A percentile compares a stretch with the other conserved stretches of the same genome.
Conservation (phyloP, 2,888 invertebrate genomes). For the Cheiracanthium punctorium region DNA sequence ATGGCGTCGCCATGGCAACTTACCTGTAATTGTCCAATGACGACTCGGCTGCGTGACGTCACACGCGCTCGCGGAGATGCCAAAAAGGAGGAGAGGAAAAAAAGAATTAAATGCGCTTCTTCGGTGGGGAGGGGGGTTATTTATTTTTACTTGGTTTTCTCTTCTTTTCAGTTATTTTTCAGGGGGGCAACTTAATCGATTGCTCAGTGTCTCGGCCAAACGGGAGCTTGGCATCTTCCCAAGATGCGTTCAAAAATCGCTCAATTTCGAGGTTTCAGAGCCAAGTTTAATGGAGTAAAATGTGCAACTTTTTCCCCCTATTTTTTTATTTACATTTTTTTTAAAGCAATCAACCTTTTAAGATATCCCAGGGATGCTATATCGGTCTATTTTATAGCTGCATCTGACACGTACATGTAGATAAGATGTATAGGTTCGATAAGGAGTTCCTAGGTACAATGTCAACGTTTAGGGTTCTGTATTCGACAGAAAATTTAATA, state of each 20-base stretch:
- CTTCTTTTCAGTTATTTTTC: slow-evolving; percentile 31
- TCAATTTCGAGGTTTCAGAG: slow-evolving; percentile 3
- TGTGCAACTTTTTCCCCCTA: neutral
- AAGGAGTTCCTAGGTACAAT: no score
- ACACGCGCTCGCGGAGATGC: slow-evolving; percentile 43
- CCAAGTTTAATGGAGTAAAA: neutral
- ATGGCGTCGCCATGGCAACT: slow-evolving; percentile 54
- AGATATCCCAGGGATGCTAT: neutral
- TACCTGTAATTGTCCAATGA: slow-evolving; percentile 62
- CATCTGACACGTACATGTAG: neutral
- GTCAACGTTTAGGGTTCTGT: no score
- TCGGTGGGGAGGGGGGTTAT: neutral
- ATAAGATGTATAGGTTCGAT: neutral
- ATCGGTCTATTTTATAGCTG: neutral
- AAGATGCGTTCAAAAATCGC: slow-evolving; percentile 20
- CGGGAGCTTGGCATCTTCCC: slow-evolving; percentile 53
- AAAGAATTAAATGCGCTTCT: slow-evolving; percentile 20
- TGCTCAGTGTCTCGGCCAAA: slow-evolving; percentile 40
- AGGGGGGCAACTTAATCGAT: slow-evolving; percentile 47
- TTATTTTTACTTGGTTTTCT: slow-evolving; percentile 35
- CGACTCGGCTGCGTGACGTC: slow-evolving; percentile 43
- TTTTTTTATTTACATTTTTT: neutral
- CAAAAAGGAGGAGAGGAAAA: slow-evolving; percentile 24
- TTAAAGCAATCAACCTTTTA: neutral
- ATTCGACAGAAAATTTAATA: no score